Evolutionary conservation across 1,140 invertebrate genomes (phyloP).

Genomic region (Trichomalopsis sarcophagae): DNA sequence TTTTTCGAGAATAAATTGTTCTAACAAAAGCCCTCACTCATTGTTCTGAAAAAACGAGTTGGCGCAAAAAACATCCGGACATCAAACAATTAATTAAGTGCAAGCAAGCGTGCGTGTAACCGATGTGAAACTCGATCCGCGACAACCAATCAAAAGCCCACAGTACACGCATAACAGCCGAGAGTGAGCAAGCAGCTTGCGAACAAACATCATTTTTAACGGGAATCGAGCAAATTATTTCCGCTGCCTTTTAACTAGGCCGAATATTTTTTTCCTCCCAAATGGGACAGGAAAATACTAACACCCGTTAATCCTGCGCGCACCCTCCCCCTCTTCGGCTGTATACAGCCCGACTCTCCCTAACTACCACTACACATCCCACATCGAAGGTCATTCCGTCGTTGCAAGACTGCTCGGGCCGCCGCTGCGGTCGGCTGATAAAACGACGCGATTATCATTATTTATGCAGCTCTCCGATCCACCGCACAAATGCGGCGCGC

Average conservation of each 20-base stretch:
- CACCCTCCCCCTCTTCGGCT: not conserved
- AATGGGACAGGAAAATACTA: not conserved
- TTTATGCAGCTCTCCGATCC: slow-evolving; percentile 22
- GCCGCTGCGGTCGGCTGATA: slow-evolving; percentile 12
- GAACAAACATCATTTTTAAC: not conserved
- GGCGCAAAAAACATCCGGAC: not conserved
- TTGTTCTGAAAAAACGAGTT: not conserved
- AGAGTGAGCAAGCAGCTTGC: not conserved
- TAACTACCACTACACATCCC: not conserved
- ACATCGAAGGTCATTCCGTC: slow-evolving; percentile 22
- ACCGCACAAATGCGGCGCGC: not conserved
- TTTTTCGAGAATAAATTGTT: too few relatives aligned
- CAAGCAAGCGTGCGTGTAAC: not conserved
- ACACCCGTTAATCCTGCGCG: not conserved
- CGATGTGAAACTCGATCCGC: not conserved
- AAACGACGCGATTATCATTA: slow-evolving; percentile 41
- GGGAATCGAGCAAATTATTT: not conserved
- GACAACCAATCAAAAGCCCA: not conserved
- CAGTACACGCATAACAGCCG: not conserved
- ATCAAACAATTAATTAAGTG: not conserved
- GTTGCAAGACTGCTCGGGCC: not conserved
- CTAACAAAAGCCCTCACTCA: not conserved
- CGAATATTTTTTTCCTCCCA: not conserved
- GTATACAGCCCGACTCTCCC: not conserved
- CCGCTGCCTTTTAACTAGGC: not conserved